Base-by-base conservation (phyloP, 2,113 vertebrate genomes). In the Tychaedon coryphoeus region DNA sequence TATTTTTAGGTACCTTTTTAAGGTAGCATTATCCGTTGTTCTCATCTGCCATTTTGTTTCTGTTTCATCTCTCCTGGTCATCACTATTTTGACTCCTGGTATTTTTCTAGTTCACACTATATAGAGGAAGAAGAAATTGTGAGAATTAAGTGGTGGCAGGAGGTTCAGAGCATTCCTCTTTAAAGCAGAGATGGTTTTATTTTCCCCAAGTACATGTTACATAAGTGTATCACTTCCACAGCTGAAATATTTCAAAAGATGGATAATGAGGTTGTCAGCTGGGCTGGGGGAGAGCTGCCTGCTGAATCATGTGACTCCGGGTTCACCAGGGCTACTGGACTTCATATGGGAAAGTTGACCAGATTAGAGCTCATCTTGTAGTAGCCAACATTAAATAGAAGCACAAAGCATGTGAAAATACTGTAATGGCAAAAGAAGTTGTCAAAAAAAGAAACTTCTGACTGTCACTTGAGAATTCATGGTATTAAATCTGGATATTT, bases 261-360 rank as follows among this genome's bases (percentile, higher is more conserved):
- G 43, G 50, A 77, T 86, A 69, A 90, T 60, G 60, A 86, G 40
- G 36, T 64, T 76, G 67, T 86, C 48, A 67, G 24, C 43, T 60
- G 22, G 38, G 23, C 7, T 1, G 0, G 45, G 33, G 38, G 38
- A 73, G 53, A 67, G 45, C 34, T 77, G 53, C 28, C 45, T 51
- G 19, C 65, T 84, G 28, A 56, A 42, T 85, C 60, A 33, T 29
- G 1, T 75, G 47, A 48, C 26, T 19, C 19, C 0, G 0, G 3
- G 19, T 47, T 90, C 40, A n/a, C 6, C 0, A 7, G 16, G 9
- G 24, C 50, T 60, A 18, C n/a, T 56, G 42, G 61, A 23, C 25
- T 87, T 84, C 29, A 33, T 9, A 19, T 8, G 6, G 31, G 58
- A 84, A 81, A 81, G 33, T 10, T 54, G 77, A 56, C 26, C n/a